Percentiles rank a stretch among this genome's conserved stretches.
phyloP scores from a whole-genome alignment of 2,113 vertebrate genomes.

The Hippocampus comes region DNA sequence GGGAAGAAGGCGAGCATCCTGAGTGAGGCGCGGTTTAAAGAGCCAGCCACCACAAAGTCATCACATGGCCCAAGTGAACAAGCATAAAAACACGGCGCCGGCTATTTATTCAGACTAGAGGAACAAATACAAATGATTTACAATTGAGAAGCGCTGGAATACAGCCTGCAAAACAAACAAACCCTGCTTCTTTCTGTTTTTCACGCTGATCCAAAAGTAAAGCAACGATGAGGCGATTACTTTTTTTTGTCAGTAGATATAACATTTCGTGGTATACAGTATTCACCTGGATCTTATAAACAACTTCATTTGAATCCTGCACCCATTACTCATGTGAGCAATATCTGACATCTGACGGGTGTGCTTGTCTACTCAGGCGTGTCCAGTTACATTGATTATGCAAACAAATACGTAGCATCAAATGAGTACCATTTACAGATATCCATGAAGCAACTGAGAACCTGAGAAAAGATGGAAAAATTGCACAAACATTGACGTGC shows the following conservation, averaged over 20 bases:
- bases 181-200: background rate
- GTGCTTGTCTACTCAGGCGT: background rate
- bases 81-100: background rate
- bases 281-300: background rate
- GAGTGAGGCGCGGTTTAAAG: constrained; percentile 60
- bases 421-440: background rate
- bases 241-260: background rate
- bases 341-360: background rate
- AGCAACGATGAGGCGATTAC: too few species aligned
- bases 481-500: too few species aligned
- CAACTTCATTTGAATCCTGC: background rate
- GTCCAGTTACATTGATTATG: background rate
- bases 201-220: background rate
- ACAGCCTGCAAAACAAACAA: background rate
- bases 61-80: background rate
- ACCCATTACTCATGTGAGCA: too few species aligned
- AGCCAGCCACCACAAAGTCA: constrained; percentile 28
- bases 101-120: background rate
- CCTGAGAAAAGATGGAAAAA: too few species aligned
- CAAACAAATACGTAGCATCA: background rate
- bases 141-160: background rate
- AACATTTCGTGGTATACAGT: background rate
- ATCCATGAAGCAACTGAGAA: too few species aligned
- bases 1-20: constrained; percentile 21
- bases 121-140: background rate